These are phyloP conservation scores for Bellardia bayeri DNA, from an alignment of 2,888 invertebrate species.

Conservation along the genomic window DNA sequence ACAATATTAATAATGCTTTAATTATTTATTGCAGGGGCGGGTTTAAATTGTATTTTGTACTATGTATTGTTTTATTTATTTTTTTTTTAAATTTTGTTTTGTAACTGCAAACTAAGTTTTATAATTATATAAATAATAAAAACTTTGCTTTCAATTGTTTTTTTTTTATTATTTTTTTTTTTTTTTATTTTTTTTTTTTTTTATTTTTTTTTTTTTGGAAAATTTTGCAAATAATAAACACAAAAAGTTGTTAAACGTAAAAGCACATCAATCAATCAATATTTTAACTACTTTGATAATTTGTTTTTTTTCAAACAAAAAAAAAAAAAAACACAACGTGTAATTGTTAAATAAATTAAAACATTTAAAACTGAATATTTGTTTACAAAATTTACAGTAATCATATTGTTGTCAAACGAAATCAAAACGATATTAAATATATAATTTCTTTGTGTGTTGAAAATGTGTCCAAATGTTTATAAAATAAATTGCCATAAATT, in stretches of 20 bases:
- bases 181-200: conserved; percentile 55
- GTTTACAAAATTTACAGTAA: conserved; percentile 59
- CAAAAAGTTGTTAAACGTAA: conserved; percentile 47
- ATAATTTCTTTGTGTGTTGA: conserved; percentile 29
- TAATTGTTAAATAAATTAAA: conserved; percentile 41
- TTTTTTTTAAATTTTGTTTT: conserved; percentile 50
- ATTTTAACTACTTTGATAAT: conserved; percentile 62
- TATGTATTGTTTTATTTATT: conserved; percentile 26
- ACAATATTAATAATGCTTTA: conserved; percentile 65
- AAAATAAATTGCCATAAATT: not conserved
- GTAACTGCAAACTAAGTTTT: conserved; percentile 68
- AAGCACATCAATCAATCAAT: conserved; percentile 72
- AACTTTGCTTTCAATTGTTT: conserved; percentile 21
- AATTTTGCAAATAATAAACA: conserved; percentile 66
- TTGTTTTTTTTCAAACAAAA: not conserved
- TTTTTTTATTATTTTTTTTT: conserved; percentile 55
- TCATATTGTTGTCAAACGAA: conserved; percentile 36
- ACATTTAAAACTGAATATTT: conserved; percentile 47
- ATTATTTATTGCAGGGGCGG: conserved; percentile 58
- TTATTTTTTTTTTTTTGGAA: not conserved
- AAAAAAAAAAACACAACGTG: conserved; percentile 43
- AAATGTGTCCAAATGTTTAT: not conserved
- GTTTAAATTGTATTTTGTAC: conserved; percentile 43
- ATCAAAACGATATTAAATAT: conserved; percentile 7
- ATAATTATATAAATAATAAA: conserved; percentile 48